Evolutionary conservation across 2,888 invertebrate species (phyloP).

Genomic region (Polymixis lichenea): DNA sequence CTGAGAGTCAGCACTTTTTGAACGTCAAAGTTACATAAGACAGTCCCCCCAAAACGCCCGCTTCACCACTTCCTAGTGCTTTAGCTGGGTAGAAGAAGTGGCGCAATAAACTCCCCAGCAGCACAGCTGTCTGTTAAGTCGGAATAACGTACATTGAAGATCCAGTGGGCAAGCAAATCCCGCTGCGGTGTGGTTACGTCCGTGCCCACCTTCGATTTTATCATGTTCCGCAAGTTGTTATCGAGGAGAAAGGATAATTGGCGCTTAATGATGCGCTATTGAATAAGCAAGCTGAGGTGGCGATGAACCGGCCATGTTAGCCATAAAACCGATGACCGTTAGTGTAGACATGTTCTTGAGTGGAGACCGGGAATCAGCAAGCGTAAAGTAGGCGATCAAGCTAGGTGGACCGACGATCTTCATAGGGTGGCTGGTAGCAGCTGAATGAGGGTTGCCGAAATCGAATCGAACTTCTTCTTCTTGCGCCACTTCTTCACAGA

Average conservation of each 20-base stretch:
- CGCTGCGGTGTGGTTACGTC: no score
- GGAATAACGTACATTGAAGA: no score
- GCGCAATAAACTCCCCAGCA: no score
- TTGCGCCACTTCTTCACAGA: no score
- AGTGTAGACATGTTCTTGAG: not conserved
- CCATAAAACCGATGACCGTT: not conserved
- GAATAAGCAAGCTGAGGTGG: not conserved
- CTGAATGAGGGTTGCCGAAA: not conserved
- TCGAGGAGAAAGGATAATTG: slow-evolving; percentile 4
- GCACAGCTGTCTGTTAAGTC: no score
- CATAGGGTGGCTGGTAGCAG: not conserved
- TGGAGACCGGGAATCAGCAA: not conserved
- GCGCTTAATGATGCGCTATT: not conserved
- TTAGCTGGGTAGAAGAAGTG: no score
- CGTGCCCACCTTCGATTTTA: not conserved
- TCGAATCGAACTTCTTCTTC: no score
- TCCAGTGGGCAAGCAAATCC: no score
- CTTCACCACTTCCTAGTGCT: no score
- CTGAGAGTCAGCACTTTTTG: no score
- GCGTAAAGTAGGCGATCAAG: not conserved
- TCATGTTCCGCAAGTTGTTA: not conserved
- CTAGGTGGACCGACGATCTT: not conserved
- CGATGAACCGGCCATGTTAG: not conserved
- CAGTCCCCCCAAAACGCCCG: no score
- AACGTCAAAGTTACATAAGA: no score